Base-by-base conservation (phyloP, 1,140 invertebrate species). In the Drosophila obscura region DNA sequence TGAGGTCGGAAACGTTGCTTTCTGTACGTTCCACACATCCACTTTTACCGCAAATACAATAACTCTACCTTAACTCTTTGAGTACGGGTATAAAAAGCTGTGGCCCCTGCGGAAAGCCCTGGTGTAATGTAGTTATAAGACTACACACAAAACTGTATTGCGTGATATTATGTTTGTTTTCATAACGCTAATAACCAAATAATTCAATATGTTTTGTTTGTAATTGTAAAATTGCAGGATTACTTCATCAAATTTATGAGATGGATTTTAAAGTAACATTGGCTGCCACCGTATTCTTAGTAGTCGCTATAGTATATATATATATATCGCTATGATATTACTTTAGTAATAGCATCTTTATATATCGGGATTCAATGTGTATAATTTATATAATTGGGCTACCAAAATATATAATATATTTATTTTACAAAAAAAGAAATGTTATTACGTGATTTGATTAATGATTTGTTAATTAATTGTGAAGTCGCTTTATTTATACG, bases 231-330 rank as follows among this genome's bases (percentile, higher is more conserved):
- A 87, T 91, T 91, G 68, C 90, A 91, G 90, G 90, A 91, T 72
- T 91, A 90, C 82, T 78, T 91, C 77, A 90, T 87, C 82, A 91
- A 91, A 77, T 91, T 91, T 66, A 85, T 91, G 89, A 91, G 89
- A 90, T 91, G 90, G 90, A 91, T 91, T 68, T 91, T 91, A 90
- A 91, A 91, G 80, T 91, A 81, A 87, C 81, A 84, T 81, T 77
- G 50, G 82, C 89, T 75, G 80, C 84, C 75, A 87, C 85, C 83
- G 73, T 76, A 90, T 83, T 84, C 73, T 62, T 74, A 62, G 72
- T 74, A 74, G 61, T 74, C 52, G 53, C 71, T 73, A 73, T 62
- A 52, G 65, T 68, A n/a, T n/a, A n/a, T n/a, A n/a, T n/a, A n/a
- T n/a, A n/a, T n/a, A n/a, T 77, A 62, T 80, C 69, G 55, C 74